Evolutionary conservation across 1,140 invertebrate genomes (phyloP), one percentile per base, ranked within the genome.

Genomic region (Sarcophaga bullata): DNA sequence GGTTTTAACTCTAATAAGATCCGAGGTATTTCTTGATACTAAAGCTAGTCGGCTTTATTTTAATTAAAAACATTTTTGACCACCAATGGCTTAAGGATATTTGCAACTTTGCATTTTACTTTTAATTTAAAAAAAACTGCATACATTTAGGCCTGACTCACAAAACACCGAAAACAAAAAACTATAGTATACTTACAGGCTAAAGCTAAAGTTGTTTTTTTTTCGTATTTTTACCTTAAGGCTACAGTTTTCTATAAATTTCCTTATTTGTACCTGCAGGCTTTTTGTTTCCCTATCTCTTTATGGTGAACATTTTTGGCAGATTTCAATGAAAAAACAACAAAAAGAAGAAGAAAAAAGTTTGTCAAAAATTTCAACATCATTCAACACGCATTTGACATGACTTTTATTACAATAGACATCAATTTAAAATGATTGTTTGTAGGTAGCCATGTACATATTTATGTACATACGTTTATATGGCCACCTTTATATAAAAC

Each of bases 341-440:
- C n/a, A n/a, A n/a, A n/a, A n/a, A n/a, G n/a, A n/a, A n/a, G n/a
- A n/a, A 48, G n/a, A 6, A 58, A 58, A 68, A 68, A 68, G 62
- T 68, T 68, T 68, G 62, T 68, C 62, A 68, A 50, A 78, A 49
- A 76, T 52, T 52, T 50, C 10, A n/a, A 15, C 75, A 76, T 76
- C 54, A 68, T 78, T 78, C 75, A 78, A 78, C 75, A 52, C 75
- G 75, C 75, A 78, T 50, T 78, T 78, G 75, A 78, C 75, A 78
- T 78, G 75, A 78, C 75, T 78, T 78, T 78, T 78, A 78, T 78
- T 78, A 78, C 75, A 78, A 78, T 78, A 78, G 75, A 78, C 75
- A 52, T 78, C 48, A 68, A 68, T 68, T 68, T 68, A 17, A 68
- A 68, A 49, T 50, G 47, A 78, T 15, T 19, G 48, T 78, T 76